Evolutionary conservation across 2,888 invertebrate species (phyloP).

Genomic region (Heliconius ethilla): DNA sequence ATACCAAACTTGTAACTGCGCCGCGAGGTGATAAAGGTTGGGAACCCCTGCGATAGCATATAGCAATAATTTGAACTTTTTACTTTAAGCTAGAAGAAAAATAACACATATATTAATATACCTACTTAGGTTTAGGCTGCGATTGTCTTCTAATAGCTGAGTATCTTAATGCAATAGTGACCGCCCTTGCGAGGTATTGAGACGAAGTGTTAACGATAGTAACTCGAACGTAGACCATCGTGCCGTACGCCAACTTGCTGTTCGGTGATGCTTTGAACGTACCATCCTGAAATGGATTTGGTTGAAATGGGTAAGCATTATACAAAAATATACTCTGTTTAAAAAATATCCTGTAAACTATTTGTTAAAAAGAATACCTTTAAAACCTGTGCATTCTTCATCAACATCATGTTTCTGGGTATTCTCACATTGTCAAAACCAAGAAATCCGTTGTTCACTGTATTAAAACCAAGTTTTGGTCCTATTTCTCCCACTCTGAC

Average conservation of each 20-base stretch:
- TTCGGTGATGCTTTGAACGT: constrained; percentile 90
- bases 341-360: neutral
- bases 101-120: constrained; percentile 23
- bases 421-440: constrained; percentile 93
- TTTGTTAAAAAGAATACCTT: constrained; percentile 60
- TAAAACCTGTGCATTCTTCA: constrained; percentile 93
- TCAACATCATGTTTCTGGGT: constrained; percentile 93
- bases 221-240: constrained; percentile 95
- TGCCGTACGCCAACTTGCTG: constrained; percentile 92
- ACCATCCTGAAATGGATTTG: constrained; percentile 84
- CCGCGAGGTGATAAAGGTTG: no score
- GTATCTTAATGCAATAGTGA: constrained; percentile 94
- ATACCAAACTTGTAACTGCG: no score
- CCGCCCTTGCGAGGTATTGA: constrained; percentile 87
- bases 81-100: no score
- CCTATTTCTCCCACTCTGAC: constrained; percentile 97
- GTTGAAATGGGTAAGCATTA: no score
- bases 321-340: no score
- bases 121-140: constrained; percentile 88
- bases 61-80: no score
- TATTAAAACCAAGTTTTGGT: constrained; percentile 93
- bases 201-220: constrained; percentile 88
- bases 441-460: constrained; percentile 95
- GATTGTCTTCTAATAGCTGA: constrained; percentile 95
- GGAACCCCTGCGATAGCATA: no score